A percentile compares a stretch with the other conserved stretches of the same genome.
Conservation (phyloP, 2,888 invertebrate genomes). For the Synanthedon tipuliformis region DNA sequence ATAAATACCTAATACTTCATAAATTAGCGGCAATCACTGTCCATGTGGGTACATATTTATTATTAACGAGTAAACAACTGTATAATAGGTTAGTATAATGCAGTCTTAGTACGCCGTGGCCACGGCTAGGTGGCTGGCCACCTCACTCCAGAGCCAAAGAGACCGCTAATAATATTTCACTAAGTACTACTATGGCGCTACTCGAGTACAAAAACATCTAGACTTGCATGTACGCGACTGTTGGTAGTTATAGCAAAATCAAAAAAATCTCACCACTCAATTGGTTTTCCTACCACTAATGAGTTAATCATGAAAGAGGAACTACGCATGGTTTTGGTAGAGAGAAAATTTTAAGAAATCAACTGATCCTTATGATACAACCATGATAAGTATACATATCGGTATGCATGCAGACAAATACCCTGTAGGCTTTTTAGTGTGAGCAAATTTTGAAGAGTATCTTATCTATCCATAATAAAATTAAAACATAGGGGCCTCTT, state of each 20-base stretch:
- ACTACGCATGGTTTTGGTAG: no score
- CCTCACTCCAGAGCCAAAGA: slow-evolving; percentile 31
- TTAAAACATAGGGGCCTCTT: no score
- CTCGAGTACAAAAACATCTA: slow-evolving; percentile 19
- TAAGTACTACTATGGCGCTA: slow-evolving; percentile 31
- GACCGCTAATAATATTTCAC: slow-evolving; percentile 25
- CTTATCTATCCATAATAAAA: no score
- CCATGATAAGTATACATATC: no score
- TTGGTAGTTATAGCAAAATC: background rate
- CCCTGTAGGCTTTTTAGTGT: no score
- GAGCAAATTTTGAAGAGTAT: no score
- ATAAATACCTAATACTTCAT: no score
- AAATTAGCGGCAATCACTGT: slow-evolving; percentile 10
- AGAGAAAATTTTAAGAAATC: no score
- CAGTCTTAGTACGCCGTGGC: slow-evolving; percentile 59
- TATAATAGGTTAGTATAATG: slow-evolving; percentile 21
- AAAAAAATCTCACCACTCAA: no score
- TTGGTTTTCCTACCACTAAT: slow-evolving; percentile 18
- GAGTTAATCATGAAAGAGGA: no score
- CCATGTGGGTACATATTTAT: slow-evolving; percentile 17
- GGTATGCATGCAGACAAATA: no score
- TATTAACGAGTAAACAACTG: slow-evolving; percentile 44
- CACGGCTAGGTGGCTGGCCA: slow-evolving; percentile 23
- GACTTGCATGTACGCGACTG: background rate
- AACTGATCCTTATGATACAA: no score